phyloP scores from a whole-genome alignment of 2,113 vertebrate genomes.

The Pundamilia nyererei region DNA sequence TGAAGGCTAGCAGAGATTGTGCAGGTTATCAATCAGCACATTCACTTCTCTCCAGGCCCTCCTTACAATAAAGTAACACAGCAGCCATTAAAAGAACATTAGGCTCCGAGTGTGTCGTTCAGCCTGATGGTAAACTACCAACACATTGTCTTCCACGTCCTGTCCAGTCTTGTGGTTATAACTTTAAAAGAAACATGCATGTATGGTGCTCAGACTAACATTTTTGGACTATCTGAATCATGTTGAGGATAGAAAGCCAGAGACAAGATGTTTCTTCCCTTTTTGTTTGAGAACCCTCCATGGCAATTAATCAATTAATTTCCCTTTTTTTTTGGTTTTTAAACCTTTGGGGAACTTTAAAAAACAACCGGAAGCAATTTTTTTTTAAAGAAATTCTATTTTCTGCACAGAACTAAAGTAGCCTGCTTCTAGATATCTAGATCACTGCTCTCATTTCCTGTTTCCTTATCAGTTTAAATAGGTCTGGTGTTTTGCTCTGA shows the following conservation, averaged over 20 bases:
- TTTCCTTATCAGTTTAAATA: not conserved
- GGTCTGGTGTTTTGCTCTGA: not conserved
- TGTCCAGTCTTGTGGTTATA: not conserved
- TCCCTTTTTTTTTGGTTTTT: no score
- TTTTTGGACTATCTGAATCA: not conserved
- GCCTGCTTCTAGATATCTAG: not conserved
- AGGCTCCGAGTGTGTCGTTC: slow-evolving; percentile 47
- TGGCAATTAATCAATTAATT: no score
- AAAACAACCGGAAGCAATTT: no score
- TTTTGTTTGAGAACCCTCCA: no score
- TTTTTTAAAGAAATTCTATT: not conserved
- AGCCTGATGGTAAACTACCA: not conserved
- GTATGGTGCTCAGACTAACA: not conserved
- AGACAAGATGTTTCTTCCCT: not conserved
- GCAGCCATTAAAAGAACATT: slow-evolving; percentile 66
- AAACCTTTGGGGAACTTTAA: no score
- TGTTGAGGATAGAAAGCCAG: not conserved
- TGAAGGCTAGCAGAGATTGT: slow-evolving; percentile 24
- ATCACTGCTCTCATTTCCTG: not conserved
- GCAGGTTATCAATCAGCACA: slow-evolving; percentile 53
- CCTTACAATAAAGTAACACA: slow-evolving; percentile 19
- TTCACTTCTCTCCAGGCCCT: not conserved
- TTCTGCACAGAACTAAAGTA: not conserved
- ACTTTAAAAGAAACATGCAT: not conserved
- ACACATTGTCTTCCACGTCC: not conserved